Percentiles rank a stretch among this genome's conserved stretches.
Evolutionary conservation across 2,113 vertebrate species (phyloP).

Genomic region (Neogobius melanostomus): DNA sequence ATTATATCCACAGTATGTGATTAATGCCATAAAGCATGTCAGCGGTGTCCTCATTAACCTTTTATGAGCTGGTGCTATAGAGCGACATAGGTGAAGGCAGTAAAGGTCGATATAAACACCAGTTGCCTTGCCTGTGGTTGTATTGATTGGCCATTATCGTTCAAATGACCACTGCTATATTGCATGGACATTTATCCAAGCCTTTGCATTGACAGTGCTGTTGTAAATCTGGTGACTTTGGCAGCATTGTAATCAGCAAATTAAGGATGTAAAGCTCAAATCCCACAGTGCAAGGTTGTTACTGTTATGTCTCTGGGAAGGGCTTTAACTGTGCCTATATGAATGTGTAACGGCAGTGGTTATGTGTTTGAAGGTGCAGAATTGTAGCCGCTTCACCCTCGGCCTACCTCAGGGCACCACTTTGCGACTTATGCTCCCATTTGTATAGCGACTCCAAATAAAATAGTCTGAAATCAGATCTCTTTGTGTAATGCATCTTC

Average conservation of each 20-base stretch:
- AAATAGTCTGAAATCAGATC: no score
- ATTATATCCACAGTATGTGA: conserved; percentile 48
- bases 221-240: background rate
- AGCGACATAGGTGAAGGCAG: conserved; percentile 24
- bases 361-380: background rate
- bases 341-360: no score
- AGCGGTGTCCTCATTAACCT: conserved; percentile 59
- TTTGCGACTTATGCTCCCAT: background rate
- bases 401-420: background rate
- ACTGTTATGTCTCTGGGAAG: background rate
- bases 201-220: background rate
- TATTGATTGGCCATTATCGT: conserved; percentile 34
- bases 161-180: conserved; percentile 11
- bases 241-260: background rate
- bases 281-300: no score
- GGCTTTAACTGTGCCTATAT: no score
- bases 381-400: background rate
- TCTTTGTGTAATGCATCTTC: no score
- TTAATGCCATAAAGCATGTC: conserved; percentile 43
- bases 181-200: conserved; percentile 7
- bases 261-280: background rate
- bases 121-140: background rate
- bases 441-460: no score
- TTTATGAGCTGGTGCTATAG: conserved; percentile 24
- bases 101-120: conserved; percentile 26